Conservation (phyloP, 1,140 invertebrate genomes). For the Cydia strobilella region DNA sequence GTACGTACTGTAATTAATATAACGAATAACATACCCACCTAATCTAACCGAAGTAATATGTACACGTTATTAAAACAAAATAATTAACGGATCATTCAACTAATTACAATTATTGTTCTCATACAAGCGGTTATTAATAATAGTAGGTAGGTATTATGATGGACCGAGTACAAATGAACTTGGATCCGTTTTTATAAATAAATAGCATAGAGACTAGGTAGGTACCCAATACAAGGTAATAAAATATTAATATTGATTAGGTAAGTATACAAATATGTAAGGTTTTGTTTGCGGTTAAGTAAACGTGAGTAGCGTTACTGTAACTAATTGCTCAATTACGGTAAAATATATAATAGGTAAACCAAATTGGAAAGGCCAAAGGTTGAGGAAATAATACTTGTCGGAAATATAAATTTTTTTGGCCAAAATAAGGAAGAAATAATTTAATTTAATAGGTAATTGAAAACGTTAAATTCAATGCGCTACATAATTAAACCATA, state of each 20-base stretch:
- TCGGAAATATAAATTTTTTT: background rate
- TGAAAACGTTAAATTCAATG: background rate
- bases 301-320: background rate
- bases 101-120: slow-evolving; percentile 4
- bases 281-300: background rate
- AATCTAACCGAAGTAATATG: no score
- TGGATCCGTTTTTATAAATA: background rate
- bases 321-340: background rate
- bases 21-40: background rate
- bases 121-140: background rate
- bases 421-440: background rate
- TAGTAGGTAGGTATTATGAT: background rate
- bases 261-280: background rate
- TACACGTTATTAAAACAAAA: background rate
- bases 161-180: background rate
- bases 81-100: slow-evolving; percentile 7
- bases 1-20: background rate
- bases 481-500: no score
- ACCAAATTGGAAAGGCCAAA: background rate
- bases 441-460: background rate
- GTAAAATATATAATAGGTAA: background rate
- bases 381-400: background rate
- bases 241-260: slow-evolving; percentile 10
- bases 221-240: background rate
- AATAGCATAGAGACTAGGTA: background rate